Percentiles rank a stretch among this genome's conserved stretches.
phyloP scores from a whole-genome alignment of 2,113 vertebrate genomes.

The Eulacestoma nigropectus region DNA sequence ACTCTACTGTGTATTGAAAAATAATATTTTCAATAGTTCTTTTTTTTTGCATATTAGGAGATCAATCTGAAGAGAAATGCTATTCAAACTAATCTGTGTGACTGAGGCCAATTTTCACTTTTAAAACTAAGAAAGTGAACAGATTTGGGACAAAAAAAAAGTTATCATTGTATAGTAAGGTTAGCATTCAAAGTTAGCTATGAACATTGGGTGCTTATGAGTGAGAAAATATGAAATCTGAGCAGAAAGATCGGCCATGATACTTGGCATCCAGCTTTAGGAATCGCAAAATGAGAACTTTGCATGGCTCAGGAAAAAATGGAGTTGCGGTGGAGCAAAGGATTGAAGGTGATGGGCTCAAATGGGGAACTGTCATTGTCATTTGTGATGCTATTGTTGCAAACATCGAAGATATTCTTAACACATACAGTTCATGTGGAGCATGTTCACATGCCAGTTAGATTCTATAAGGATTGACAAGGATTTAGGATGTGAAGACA shows the following conservation, averaged over 20 bases:
- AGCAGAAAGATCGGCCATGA: neutral
- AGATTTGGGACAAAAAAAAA: neutral
- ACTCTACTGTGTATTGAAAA: neutral
- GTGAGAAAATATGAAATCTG: neutral
- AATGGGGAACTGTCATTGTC: neutral
- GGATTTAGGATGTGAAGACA: neutral
- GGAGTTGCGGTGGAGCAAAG: neutral
- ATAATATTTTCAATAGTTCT: neutral
- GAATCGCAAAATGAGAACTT: neutral
- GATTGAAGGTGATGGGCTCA: neutral
- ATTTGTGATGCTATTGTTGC: neutral
- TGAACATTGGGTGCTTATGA: neutral
- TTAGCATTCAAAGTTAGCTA: neutral
- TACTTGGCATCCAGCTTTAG: neutral
- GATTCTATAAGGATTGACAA: neutral
- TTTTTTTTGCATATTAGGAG: neutral
- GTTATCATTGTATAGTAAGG: accelerated
- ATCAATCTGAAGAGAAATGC: neutral
- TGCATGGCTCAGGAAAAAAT: neutral
- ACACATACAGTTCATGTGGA: neutral
- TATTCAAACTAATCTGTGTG: neutral
- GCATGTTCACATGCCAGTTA: neutral
- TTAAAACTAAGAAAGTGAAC: neutral
- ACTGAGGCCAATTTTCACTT: neutral
- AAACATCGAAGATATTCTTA: neutral